Conservation (phyloP, 1,140 invertebrate species). For the Tenebrio molitor region DNA sequence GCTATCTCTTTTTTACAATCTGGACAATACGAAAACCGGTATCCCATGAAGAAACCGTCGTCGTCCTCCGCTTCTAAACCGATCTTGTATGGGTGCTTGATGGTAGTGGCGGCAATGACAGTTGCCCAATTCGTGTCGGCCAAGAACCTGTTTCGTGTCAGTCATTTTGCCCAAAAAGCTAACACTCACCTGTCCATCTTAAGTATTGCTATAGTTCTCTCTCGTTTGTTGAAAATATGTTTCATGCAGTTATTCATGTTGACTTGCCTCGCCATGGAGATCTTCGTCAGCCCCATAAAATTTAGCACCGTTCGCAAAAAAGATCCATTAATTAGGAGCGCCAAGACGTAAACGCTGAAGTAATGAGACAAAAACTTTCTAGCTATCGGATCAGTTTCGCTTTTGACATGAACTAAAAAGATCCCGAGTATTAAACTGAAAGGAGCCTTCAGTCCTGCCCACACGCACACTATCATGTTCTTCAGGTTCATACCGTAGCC, state of each 20-base stretch:
- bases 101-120: neutral
- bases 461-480: slow-evolving; percentile 22
- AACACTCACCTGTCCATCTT: slow-evolving; percentile 68
- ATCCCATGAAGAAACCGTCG: slow-evolving; percentile 66
- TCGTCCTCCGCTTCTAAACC: slow-evolving; percentile 53
- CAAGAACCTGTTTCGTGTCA: slow-evolving; percentile 20
- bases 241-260: slow-evolving; percentile 69
- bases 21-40: slow-evolving; percentile 66
- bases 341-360: slow-evolving; percentile 52
- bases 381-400: no score
- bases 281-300: slow-evolving; percentile 65
- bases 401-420: neutral
- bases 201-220: slow-evolving; percentile 66
- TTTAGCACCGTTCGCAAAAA: slow-evolving; percentile 65
- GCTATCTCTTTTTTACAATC: slow-evolving; percentile 68
- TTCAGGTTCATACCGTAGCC: slow-evolving; percentile 43
- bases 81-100: slow-evolving; percentile 24
- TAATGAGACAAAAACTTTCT: slow-evolving; percentile 6
- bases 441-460: slow-evolving; percentile 13
- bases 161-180: neutral
- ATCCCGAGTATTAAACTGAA: neutral
- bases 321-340: slow-evolving; percentile 66
- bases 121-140: slow-evolving; percentile 42
- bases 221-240: slow-evolving; percentile 65
- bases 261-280: slow-evolving; percentile 67